These are phyloP conservation scores for Myrmophylax atrothorax DNA, from an alignment of 2,113 vertebrate genomes.

Conservation along the genomic window DNA sequence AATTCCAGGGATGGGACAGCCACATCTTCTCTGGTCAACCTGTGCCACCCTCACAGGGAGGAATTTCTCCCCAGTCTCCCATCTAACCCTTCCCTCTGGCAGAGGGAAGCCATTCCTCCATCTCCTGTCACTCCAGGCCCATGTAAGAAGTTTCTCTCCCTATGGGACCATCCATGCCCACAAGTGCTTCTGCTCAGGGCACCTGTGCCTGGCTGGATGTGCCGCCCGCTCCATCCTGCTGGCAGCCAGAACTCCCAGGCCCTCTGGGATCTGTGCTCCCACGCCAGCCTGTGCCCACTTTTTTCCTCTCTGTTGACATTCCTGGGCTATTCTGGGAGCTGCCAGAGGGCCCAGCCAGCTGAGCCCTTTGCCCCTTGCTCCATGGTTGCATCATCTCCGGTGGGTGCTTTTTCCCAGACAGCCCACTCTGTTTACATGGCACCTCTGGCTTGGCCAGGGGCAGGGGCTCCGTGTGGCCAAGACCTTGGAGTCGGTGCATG, in stretches of 20 bases:
- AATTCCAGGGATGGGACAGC: not conserved
- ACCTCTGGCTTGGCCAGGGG: conserved; percentile 42
- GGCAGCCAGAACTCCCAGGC: not conserved
- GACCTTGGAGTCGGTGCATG: conserved; percentile 6
- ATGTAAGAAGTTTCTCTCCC: fast-evolving
- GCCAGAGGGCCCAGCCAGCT: conserved; percentile 37
- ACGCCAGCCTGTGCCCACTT: not conserved
- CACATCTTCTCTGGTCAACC: not conserved
- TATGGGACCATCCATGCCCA: not conserved
- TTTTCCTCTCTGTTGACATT: conserved; percentile 59
- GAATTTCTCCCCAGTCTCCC: not conserved
- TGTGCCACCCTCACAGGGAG: not conserved
- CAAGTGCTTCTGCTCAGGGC: fast-evolving
- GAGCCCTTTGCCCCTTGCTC: conserved; percentile 47
- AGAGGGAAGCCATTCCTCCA: not conserved
- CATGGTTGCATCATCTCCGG: conserved; percentile 34
- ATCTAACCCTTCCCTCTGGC: not conserved
- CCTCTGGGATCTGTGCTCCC: not conserved
- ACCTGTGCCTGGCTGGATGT: not conserved
- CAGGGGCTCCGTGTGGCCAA: conserved; percentile 12
- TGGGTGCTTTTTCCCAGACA: conserved; percentile 70
- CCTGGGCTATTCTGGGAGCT: conserved; percentile 69
- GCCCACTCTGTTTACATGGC: conserved; percentile 61
- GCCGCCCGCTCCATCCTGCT: not conserved
- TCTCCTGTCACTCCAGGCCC: not conserved